Evolutionary conservation across 2,888 invertebrate species (phyloP), one percentile per base, ranked within the genome.

Genomic region (Baccha elongata): DNA sequence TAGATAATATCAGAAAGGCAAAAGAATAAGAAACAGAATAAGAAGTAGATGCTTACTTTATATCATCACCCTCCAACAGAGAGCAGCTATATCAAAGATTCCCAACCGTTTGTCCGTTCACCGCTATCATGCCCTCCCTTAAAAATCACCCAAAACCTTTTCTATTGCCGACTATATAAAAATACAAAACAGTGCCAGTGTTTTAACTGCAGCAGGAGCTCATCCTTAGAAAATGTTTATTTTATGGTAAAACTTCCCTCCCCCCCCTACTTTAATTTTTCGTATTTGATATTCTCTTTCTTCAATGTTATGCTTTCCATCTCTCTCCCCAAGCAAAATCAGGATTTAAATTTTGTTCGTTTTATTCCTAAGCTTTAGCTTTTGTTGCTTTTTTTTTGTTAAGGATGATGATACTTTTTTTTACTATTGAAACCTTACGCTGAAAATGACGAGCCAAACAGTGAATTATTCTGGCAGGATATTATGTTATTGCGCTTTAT

Each of bases 221-320:
- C 71, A 72, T 81, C 71, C 65, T 72, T 76, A 53, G 60, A 72
- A 71, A 76, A 81, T 81, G 81, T 81, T 81, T 81, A 81, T 81
- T 81, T 81, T 81, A 81, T 58, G 23, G 40, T 10, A 23, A 26
- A 26, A 58, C 23, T 40, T 17, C 37, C 19, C 21, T 29, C 19
- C 11, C 6, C 6, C 1, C 17, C 13, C 29, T 7, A 1, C 65
- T 67, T 46, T n/a, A n/a, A n/a, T n/a, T 72, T 52, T 50, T 40
- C 37, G 72, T 72, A 58, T 75, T 67, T 72, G 65, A 67, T 75
- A 81, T 75, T 71, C 67, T 67, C n/a, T n/a, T n/a, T 40, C 60
- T 40, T 52, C 15, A 23, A 29, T 46, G 55, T 67, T 67, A 40
- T 71, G 50, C 58, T 68, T 37, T 75, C 80, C 65, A 60, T 60